Percentiles rank a stretch among this genome's conserved stretches.
Conservation (phyloP, 92 coral and sea anemone species). For the Epizoanthus fatuus region DNA sequence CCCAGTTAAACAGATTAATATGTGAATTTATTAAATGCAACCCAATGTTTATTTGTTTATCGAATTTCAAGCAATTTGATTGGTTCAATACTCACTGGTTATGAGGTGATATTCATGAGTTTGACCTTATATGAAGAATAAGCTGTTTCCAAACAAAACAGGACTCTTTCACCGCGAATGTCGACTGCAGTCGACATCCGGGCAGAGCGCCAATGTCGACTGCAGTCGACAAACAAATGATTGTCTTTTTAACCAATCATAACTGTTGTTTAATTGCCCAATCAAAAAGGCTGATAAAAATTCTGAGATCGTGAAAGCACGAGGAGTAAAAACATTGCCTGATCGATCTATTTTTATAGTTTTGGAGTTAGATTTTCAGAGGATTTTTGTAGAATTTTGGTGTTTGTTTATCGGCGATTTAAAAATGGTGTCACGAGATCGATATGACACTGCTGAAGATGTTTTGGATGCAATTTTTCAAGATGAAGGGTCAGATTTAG, state of each 20-base stretch:
- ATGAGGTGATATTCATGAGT: too few species aligned
- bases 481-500: constrained; percentile 24
- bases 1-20: too few species aligned
- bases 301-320: neutral
- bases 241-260: too few species aligned
- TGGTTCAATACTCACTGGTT: too few species aligned
- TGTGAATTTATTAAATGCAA: too few species aligned
- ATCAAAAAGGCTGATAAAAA: constrained; percentile 7
- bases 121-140: too few species aligned
- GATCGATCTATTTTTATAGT: constrained; percentile 20
- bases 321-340: constrained; percentile 14
- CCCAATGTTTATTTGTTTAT: too few species aligned
- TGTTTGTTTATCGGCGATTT: constrained; percentile 40
- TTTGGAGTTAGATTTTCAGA: constrained; percentile 8
- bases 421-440: constrained; percentile 37
- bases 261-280: neutral
- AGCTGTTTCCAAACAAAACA: too few species aligned
- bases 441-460: constrained; percentile 38
- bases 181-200: too few species aligned
- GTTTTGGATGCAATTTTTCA: constrained; percentile 38
- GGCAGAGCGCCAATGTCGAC: too few species aligned
- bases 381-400: constrained; percentile 28
- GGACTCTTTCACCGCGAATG: constrained; percentile 7
- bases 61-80: too few species aligned
- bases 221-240: too few species aligned